Evolutionary conservation across 2,888 invertebrate species (phyloP), one percentile per base, ranked within the genome.

Genomic region (Ectemnius lituratus): DNA sequence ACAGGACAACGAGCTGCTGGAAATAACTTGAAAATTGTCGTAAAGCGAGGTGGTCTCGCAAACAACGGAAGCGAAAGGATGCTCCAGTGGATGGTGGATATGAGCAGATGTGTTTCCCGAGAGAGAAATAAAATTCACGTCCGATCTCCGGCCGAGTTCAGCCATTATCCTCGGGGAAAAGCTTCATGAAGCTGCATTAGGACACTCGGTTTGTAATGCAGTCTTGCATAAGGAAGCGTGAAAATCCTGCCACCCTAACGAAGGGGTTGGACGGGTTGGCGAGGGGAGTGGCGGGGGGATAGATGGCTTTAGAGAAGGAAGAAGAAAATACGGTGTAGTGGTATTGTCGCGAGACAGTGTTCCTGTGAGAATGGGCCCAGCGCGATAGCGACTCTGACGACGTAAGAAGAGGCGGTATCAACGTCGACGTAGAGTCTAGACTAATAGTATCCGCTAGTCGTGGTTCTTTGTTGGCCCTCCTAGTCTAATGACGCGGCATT

Each of bases 401-500:
- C 67, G 73, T 80, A 82, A 80, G 82, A 82, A 82, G 73, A 74
- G 78, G 62, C 60, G 46, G 45, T 72, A 82, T 80, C 80, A 77
- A 76, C 71, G 68, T 23, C 49, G 52, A 37, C 37, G n/a, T 52
- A 52, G 14, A 62, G 67, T 28, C 47, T 47, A 58, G 64, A 72
- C 82, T 81, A 81, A 82, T 82, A 82, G 78, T 80, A 80, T 70
- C 71, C 70, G 73, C 62, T 75, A 82, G 70, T 70, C 71, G 69
- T 67, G 60, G 78, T 72, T 75, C 72, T 75, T 82, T 83, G 83
- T 82, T 63, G 75, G 28, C 28, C 73, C 46, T 64, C 71, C 70
- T 72, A 73, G 75, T 69, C 73, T 82, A 82, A 82, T 82, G 82
- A 82, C 69, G 72, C 58, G 75, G 62, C 72, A 79, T 82, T 82